These are phyloP conservation scores for Perognathus longimembris DNA, from an alignment of 2,113 vertebrate species.

Conservation along the genomic window DNA sequence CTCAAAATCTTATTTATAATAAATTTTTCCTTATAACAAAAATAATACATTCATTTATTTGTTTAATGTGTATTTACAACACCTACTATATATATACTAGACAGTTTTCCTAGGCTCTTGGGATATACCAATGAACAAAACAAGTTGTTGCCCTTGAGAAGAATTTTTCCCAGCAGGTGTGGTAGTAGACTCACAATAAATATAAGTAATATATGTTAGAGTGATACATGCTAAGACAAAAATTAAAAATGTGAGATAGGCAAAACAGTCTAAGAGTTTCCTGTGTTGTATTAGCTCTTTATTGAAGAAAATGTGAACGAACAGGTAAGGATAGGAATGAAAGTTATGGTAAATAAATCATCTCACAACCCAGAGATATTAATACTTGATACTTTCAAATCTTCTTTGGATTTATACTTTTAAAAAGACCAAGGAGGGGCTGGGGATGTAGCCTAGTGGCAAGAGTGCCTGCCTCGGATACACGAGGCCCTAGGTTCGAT, in stretches of 20 bases:
- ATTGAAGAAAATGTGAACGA: slow-evolving; percentile 6
- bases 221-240: slow-evolving; percentile 9
- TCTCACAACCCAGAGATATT: slow-evolving; percentile 5
- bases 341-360: not conserved
- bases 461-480: no score
- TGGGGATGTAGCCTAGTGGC: no score
- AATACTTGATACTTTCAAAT: not conserved
- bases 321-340: not conserved
- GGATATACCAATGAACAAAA: not conserved
- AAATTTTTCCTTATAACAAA: slow-evolving; percentile 49
- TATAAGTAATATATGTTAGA: not conserved
- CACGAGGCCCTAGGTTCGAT: no score
- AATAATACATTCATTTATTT: slow-evolving; percentile 30
- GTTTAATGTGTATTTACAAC: slow-evolving; percentile 28
- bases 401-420: slow-evolving; percentile 44
- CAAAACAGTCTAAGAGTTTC: not conserved
- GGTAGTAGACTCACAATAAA: not conserved
- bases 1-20: slow-evolving; percentile 41
- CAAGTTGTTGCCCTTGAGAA: not conserved
- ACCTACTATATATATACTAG: not conserved
- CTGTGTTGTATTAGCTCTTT: not conserved
- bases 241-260: not conserved
- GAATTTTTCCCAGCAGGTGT: not conserved
- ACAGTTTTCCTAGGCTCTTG: not conserved
- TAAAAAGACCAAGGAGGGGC: not conserved